Conservation (phyloP, 2,113 vertebrate species). For the Holacanthus passer region DNA sequence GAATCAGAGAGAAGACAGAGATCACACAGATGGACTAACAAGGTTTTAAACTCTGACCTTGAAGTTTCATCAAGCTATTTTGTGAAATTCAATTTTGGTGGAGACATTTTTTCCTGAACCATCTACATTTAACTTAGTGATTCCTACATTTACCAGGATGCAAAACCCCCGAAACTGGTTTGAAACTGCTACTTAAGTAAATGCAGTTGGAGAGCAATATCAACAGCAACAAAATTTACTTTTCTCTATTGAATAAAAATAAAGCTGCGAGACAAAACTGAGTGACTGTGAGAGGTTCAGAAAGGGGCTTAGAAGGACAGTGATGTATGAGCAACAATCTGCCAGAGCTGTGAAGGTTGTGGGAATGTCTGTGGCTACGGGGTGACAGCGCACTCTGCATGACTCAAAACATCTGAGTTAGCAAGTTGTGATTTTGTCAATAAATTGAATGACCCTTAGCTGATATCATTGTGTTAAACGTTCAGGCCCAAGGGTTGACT, state of each 20-base stretch:
- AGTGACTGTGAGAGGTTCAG: not conserved
- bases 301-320: not conserved
- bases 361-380: not conserved
- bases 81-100: not conserved
- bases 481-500: too few species aligned
- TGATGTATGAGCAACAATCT: not conserved
- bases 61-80: not conserved
- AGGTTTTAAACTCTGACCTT: not conserved
- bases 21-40: not conserved
- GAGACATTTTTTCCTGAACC: not conserved
- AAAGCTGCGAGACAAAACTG: not conserved
- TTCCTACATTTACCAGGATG: not conserved
- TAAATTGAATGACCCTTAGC: too few species aligned
- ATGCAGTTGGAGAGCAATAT: not conserved
- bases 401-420: too few species aligned
- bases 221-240: not conserved
- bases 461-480: too few species aligned
- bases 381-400: too few species aligned
- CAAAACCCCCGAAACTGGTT: not conserved
- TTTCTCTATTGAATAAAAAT: not conserved
- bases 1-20: constrained; percentile 3
- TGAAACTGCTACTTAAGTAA: not conserved
- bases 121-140: not conserved
- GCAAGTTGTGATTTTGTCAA: too few species aligned
- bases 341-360: not conserved